phyloP scores from a whole-genome alignment of 2,888 invertebrate species.

The Serripes groenlandicus region DNA sequence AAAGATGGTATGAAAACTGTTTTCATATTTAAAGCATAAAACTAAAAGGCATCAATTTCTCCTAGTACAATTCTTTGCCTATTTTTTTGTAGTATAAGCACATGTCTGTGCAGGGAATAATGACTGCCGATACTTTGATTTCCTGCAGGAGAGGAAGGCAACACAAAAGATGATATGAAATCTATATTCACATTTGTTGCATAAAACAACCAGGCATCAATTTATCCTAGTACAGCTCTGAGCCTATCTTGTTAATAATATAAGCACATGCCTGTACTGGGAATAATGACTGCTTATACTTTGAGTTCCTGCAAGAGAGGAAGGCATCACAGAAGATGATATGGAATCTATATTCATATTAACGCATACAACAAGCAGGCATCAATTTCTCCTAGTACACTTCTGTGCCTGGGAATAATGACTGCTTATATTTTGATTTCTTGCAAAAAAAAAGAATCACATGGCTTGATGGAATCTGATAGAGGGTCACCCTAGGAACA shows the following conservation, averaged over 20 bases:
- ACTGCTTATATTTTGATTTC: too few relatives aligned
- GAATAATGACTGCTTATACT: neutral
- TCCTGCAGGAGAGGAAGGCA: too few relatives aligned
- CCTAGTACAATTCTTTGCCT: conserved; percentile 35
- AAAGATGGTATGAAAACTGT: too few relatives aligned
- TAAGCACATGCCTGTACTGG: conserved; percentile 26
- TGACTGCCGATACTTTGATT: conserved; percentile 10
- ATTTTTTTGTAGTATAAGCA: conserved; percentile 24
- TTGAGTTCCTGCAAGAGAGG: too few relatives aligned
- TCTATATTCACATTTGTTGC: too few relatives aligned
- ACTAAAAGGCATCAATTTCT: neutral
- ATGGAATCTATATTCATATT: too few relatives aligned
- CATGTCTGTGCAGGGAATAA: conserved; percentile 39
- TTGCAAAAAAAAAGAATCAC: too few relatives aligned
- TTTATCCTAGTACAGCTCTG: conserved; percentile 20
- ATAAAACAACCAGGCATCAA: neutral
- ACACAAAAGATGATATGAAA: neutral
- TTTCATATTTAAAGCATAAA: neutral
- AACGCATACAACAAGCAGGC: neutral
- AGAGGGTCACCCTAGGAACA: too few relatives aligned
- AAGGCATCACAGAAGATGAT: too few relatives aligned
- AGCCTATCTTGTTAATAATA: conserved; percentile 13
- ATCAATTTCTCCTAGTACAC: conserved; percentile 9
- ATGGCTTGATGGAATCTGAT: too few relatives aligned
- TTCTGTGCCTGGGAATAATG: conserved; percentile 22